Evolutionary conservation across 2,888 invertebrate species (phyloP), one percentile per base, ranked within the genome.

Genomic region (Ophraella communa): DNA sequence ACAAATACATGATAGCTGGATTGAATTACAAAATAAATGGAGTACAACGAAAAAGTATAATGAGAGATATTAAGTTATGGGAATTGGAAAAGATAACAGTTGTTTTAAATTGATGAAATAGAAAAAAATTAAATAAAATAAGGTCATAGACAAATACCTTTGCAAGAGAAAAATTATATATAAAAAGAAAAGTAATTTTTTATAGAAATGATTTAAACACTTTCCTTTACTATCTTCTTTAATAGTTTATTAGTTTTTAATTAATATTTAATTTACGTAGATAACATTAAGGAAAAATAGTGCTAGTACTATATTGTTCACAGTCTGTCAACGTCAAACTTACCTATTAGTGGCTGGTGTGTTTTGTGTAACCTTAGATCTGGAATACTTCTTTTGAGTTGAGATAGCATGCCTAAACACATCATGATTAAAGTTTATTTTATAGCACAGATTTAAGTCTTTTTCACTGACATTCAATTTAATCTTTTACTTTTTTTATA

Each of bases 341-440:
- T 89, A 87, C 89, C 90, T 84, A 90, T 88, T 79, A 90, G 86
- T 81, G 90, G 90, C 85, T 90, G 90, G 82, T 90, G 90, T 74
- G 84, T 89, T 88, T 90, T 90, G 82, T 85, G 85, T 84, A 90
- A 88, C 85, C 91, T 89, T 83, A 92, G 89, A 85, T 92, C 92
- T 83, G 92, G 92, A 86, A 93, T 89, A 88, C 92, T 92, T 88
- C 92, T 87, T 89, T 92, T 92, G 86, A 92, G 89, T 86, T 92
- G 91, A 86, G 90, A 89, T 88, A 92, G 88, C 91, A 92, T 91
- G 89, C 92, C 92, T 92, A 88, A 87, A 89, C 84, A 85, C 80
- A 39, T 39, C 17, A 77, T 77, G 78, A 70, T 62, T 68, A 51
- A 27, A 51, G 17, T 68, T 71, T 66, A 71, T 68, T 74, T 71